phyloP scores from a whole-genome alignment of 2,797 vertebrate genomes.

The Percopsis omiscomaycus region DNA sequence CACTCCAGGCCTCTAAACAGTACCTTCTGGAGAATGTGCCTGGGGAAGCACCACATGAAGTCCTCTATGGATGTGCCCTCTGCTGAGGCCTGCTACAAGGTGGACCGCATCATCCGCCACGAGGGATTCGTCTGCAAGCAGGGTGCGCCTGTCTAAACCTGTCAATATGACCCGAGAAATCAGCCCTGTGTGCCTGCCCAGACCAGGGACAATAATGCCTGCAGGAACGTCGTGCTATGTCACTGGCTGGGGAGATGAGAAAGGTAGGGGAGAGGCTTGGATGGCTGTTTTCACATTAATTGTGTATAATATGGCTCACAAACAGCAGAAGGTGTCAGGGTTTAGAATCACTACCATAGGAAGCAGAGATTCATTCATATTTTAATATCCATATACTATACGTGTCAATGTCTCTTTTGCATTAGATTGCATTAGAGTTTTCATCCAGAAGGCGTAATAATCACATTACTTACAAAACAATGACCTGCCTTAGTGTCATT shows the following conservation, averaged over 20 bases:
- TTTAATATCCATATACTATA: no score
- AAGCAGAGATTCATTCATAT: not conserved
- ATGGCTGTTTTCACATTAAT: not conserved
- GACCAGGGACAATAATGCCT: slow-evolving; percentile 50
- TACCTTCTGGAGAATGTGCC: slow-evolving; percentile 69
- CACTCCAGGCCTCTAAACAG: slow-evolving; percentile 49
- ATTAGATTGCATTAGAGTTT: no score
- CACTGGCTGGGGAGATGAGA: slow-evolving; percentile 76
- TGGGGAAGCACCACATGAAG: slow-evolving; percentile 78
- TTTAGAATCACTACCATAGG: not conserved
- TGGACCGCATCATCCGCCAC: slow-evolving; percentile 70
- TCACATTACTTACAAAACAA: no score
- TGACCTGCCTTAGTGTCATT: no score
- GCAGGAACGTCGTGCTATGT: slow-evolving; percentile 69
- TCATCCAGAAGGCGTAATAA: no score
- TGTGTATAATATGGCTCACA: not conserved
- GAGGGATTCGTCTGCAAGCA: slow-evolving; percentile 69
- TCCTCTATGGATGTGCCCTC: slow-evolving; percentile 65
- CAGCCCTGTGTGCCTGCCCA: slow-evolving; percentile 75
- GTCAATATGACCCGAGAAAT: slow-evolving; percentile 69
- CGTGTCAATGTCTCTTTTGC: no score
- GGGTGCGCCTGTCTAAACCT: slow-evolving; percentile 67
- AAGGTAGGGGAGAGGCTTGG: slow-evolving; percentile 57
- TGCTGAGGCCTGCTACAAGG: slow-evolving; percentile 62
- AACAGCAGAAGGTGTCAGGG: not conserved